A percentile compares a stretch with the other conserved stretches of the same genome.
Conservation (phyloP, 2,888 invertebrate species). For the Phytoseiulus persimilis region DNA sequence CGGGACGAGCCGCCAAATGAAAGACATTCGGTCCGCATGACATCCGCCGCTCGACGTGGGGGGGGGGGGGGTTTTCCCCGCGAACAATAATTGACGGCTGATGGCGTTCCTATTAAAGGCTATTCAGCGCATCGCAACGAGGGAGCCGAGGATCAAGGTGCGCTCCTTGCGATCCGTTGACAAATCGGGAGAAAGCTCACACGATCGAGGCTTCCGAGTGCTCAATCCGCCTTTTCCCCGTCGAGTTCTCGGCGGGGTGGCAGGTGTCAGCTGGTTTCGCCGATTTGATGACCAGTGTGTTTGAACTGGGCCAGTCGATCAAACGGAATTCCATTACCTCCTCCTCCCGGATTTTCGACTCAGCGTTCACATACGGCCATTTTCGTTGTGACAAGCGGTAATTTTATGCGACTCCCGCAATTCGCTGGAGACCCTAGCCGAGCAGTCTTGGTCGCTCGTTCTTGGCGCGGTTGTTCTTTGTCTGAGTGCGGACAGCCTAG, state of each 20-base stretch:
- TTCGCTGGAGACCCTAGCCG: not conserved
- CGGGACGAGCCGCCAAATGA: not conserved
- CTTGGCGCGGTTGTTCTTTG: not conserved
- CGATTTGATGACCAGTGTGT: not conserved
- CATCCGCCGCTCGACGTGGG: not conserved
- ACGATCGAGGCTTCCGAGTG: too few relatives aligned
- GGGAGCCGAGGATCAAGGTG: not conserved
- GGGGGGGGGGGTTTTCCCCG: not conserved
- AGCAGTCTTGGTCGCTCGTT: not conserved
- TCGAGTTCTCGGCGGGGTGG: too few relatives aligned
- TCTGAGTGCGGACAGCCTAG: not conserved
- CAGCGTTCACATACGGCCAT: not conserved
- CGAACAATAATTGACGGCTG: not conserved
- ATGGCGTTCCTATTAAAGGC: not conserved
- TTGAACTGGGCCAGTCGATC: not conserved
- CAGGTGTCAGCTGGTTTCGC: not conserved
- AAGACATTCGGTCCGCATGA: not conserved
- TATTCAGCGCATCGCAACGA: not conserved
- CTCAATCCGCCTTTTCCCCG: too few relatives aligned
- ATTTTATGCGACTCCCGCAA: not conserved
- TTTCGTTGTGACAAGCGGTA: not conserved
- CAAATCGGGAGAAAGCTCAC: not conserved
- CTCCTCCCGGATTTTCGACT: not conserved
- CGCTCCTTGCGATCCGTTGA: not conserved
- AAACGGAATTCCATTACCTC: not conserved